Base-by-base conservation (phyloP, 53 echinoderm and acorn worm genomes). In the Actinopyga echinites region DNA sequence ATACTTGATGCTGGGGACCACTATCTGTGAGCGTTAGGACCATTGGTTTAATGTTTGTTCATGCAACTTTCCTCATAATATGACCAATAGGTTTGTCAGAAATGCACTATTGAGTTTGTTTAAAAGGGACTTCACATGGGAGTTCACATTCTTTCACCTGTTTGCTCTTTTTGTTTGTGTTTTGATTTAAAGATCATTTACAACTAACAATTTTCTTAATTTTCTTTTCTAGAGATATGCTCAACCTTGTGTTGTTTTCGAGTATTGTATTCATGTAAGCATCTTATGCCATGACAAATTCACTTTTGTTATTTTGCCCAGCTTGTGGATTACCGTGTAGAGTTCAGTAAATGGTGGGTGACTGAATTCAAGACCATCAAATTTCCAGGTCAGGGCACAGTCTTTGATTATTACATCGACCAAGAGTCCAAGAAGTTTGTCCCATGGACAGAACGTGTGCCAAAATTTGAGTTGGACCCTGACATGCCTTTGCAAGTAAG, bases 351-450 rank as follows among this genome's bases (percentile, higher is more conserved):
- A 65, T 96, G 97, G 97, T 96, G 97, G 93, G 85, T 90, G 57
- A 86, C 97, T 2, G 97, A 96, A 30, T 96, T 94, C 90, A 96
- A 96, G 92, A 96, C 97, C 84, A 92, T 96, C 93, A 96, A 96
- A 83, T 99, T 99, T 86, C 99, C 99, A 30, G 87, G 91, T 65
- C 92, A 99, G 73, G 99, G 92, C 37, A 94, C 99, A 8, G 92
- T 99, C 85, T 99, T 94, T 84, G 99, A 99, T 56, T 99, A 99
- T 87, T 97, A 55, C 89, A 90, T 97, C 35, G 97, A 97, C 82
- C 86, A 49, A 12, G 83, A 83, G 30, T 92, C 94, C 45, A 94
- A 99, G 88, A 99, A 99, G 74, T 99, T 94, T 74, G 52, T 92
- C 12, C 94, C 92, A 5, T 99, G 99, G 99, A 90, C 90, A 25